Evolutionary conservation across 2,797 vertebrate genomes (phyloP).

Genomic region (Dicrostonyx torquatus): DNA sequence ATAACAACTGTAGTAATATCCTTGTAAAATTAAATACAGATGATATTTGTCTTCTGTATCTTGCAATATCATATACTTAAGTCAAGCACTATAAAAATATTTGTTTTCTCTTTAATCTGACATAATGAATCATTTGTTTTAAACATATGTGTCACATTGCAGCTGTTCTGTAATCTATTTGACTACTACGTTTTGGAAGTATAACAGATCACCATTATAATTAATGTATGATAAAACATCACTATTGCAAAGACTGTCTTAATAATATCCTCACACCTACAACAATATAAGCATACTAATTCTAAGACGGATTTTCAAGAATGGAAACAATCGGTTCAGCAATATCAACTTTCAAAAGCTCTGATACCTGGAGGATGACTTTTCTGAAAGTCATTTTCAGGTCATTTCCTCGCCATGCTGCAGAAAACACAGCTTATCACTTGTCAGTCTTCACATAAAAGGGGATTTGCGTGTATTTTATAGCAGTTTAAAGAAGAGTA

Average conservation of each 20-base stretch:
- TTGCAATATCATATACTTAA: conserved; percentile 22
- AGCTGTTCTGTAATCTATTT: conserved; percentile 25
- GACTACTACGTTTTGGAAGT: conserved; percentile 24
- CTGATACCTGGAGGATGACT: neutral
- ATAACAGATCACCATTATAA: neutral
- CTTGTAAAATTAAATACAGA: neutral
- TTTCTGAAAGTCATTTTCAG: conserved; percentile 14
- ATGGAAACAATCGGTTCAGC: neutral
- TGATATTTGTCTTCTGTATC: neutral
- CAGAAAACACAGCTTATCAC: neutral
- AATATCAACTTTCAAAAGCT: conserved; percentile 26
- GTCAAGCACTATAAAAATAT: neutral
- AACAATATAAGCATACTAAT: neutral
- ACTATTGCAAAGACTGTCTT: neutral
- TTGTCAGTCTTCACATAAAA: neutral
- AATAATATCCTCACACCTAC: neutral
- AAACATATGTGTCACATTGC: neutral
- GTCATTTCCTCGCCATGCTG: conserved; percentile 33
- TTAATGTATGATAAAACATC: neutral
- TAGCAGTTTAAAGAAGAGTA: neutral
- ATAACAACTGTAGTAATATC: neutral
- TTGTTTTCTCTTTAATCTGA: neutral
- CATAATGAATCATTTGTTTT: neutral
- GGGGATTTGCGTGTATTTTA: neutral
- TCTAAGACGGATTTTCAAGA: neutral